Conservation (phyloP, 2,797 vertebrate genomes). For the Anguilla megastoma region DNA sequence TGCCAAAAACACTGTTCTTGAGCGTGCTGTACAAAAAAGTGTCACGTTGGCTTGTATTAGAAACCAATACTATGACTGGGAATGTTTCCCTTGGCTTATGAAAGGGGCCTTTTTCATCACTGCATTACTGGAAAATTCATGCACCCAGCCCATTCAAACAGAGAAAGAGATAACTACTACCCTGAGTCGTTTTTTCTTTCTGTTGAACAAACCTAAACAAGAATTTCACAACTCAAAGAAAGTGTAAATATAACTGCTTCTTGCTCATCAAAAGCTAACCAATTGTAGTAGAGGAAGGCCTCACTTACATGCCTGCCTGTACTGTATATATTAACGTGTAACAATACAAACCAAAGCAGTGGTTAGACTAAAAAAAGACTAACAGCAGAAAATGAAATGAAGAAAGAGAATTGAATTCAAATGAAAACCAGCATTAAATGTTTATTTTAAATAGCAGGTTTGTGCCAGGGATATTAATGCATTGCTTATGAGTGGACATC, state of each 20-base stretch:
- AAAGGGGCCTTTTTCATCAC: too few relatives aligned
- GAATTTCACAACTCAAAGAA: background rate
- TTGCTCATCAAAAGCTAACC: background rate
- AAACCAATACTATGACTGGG: too few relatives aligned
- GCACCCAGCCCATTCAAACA: background rate
- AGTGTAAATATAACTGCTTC: background rate
- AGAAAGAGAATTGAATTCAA: background rate
- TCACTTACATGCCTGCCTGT: background rate
- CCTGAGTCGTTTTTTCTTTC: background rate
- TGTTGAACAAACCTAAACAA: background rate
- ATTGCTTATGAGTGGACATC: background rate
- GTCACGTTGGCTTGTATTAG: too few relatives aligned
- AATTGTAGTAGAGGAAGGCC: background rate
- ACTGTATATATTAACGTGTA: background rate
- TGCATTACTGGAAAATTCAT: background rate
- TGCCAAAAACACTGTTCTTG: too few relatives aligned
- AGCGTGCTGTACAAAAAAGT: too few relatives aligned
- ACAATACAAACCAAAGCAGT: background rate
- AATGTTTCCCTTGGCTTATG: too few relatives aligned
- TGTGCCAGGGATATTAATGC: constrained; percentile 23
- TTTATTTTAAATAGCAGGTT: background rate
- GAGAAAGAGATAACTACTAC: constrained; percentile 28
- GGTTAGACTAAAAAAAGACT: background rate
- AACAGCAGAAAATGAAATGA: background rate
- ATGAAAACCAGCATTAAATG: background rate